Evolutionary conservation across 2,888 invertebrate genomes (phyloP).

Genomic region (Ormyrus rosae): DNA sequence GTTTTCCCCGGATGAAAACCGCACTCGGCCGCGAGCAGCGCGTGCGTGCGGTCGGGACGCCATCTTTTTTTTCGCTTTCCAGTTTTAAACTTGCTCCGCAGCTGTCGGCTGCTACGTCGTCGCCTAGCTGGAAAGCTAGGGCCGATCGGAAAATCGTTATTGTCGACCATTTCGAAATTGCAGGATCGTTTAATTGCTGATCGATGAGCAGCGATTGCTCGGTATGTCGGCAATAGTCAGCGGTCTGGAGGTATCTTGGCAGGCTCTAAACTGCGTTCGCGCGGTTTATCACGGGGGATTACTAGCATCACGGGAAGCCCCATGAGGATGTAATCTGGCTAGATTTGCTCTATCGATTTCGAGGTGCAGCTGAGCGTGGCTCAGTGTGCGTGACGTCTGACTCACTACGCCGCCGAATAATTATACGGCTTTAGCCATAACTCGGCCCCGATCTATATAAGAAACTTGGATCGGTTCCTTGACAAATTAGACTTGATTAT

Average conservation of each 20-base stretch:
- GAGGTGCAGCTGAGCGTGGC: slow-evolving; percentile 66
- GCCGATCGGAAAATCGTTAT: neutral
- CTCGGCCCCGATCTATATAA: neutral
- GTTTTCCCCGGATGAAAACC: slow-evolving; percentile 38
- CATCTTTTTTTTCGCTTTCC: slow-evolving; percentile 2
- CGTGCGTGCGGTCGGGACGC: neutral
- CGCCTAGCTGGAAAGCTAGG: neutral
- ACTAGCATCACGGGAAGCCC: slow-evolving; percentile 73
- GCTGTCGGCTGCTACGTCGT: neutral
- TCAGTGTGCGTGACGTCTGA: slow-evolving; percentile 54
- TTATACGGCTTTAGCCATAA: slow-evolving; percentile 29
- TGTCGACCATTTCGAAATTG: too few relatives aligned
- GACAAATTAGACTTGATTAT: too few relatives aligned
- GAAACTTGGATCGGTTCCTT: too few relatives aligned
- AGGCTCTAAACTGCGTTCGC: slow-evolving; percentile 60
- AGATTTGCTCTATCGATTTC: slow-evolving; percentile 75
- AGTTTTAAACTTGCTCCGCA: neutral
- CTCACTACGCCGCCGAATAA: slow-evolving; percentile 32
- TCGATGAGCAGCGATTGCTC: too few relatives aligned
- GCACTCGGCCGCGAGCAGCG: slow-evolving; percentile 17
- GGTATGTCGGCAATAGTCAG: too few relatives aligned
- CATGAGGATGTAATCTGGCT: slow-evolving; percentile 74
- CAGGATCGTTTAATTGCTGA: too few relatives aligned
- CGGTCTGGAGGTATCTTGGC: neutral
- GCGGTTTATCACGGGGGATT: slow-evolving; percentile 67